Evolutionary conservation across 2,113 vertebrate genomes (phyloP).

Genomic region (Chloebia gouldiae): DNA sequence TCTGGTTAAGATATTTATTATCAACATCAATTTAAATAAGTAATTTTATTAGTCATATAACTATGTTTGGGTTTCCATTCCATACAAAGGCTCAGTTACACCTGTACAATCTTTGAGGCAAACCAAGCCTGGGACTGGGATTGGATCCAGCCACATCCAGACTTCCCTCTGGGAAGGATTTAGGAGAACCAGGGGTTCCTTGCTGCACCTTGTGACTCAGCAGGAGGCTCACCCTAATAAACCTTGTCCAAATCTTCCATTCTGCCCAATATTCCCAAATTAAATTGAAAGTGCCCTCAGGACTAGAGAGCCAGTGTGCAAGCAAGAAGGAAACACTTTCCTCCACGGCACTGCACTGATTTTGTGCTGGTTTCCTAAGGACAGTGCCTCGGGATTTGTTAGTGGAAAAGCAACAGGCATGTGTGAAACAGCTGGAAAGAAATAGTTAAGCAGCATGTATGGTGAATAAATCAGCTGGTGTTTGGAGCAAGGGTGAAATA

Average conservation of each 20-base stretch:
- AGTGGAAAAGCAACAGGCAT: not conserved
- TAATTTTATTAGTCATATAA: not conserved
- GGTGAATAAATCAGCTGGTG: conserved; percentile 10
- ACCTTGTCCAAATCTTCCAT: not conserved
- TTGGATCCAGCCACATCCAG: not conserved
- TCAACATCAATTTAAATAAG: not conserved
- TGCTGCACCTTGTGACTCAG: not conserved
- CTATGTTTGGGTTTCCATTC: not conserved
- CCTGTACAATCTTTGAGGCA: not conserved
- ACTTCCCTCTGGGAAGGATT: not conserved
- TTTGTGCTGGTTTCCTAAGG: not conserved
- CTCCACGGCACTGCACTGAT: not conserved
- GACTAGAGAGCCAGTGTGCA: not conserved
- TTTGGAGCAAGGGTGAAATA: conserved; percentile 8
- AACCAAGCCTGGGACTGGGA: not conserved
- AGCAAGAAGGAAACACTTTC: not conserved
- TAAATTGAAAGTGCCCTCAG: not conserved
- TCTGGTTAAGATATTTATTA: not conserved
- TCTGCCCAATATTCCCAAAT: not conserved
- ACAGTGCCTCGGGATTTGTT: not conserved
- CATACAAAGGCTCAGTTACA: not conserved
- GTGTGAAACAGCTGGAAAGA: conserved; percentile 2
- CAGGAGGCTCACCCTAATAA: not conserved
- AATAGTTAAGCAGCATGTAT: not conserved
- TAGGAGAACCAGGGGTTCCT: not conserved